Percentiles rank a stretch among this genome's conserved stretches.
phyloP scores from a whole-genome alignment of 2,888 invertebrate species.

The Stegana nigrithorax region DNA sequence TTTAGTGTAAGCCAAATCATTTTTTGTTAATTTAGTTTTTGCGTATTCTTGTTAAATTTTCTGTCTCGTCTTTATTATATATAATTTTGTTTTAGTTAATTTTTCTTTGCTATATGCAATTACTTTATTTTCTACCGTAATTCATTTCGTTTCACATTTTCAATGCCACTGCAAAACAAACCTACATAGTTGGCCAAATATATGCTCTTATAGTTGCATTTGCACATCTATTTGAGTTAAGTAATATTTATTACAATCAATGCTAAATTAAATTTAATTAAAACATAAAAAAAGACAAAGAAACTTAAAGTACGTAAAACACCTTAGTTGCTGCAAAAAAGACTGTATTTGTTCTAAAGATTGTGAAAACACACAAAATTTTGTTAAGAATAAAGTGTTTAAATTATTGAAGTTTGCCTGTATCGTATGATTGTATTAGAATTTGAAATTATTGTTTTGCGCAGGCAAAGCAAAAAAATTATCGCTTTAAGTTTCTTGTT shows the following conservation, averaged over 20 bases:
- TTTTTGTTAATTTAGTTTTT: constrained; percentile 44
- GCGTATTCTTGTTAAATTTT: too few species aligned
- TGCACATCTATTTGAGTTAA: too few species aligned
- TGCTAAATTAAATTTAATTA: constrained; percentile 4
- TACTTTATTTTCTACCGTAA: constrained; percentile 19
- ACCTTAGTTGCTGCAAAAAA: constrained; percentile 40
- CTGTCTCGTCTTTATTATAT: constrained; percentile 20
- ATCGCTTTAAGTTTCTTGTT: constrained; percentile 8
- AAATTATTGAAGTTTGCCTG: background rate
- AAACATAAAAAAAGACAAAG: constrained; percentile 32
- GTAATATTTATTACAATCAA: constrained; percentile 24
- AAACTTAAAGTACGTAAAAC: constrained; percentile 35
- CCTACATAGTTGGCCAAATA: constrained; percentile 53
- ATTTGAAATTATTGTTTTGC: background rate
- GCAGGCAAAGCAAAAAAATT: background rate
- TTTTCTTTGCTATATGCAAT: constrained; percentile 30
- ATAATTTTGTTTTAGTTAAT: constrained; percentile 16
- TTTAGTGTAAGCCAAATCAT: constrained; percentile 43
- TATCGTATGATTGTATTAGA: background rate
- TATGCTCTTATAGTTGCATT: background rate
- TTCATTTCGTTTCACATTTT: background rate
- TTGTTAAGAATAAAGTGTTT: background rate
- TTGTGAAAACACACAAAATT: constrained; percentile 21
- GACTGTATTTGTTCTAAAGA: constrained; percentile 60
- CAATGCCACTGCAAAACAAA: constrained; percentile 20